A percentile compares a stretch with the other conserved stretches of the same genome.
Evolutionary conservation across 1,140 invertebrate genomes (phyloP).

Genomic region (Parapsyche elsis): DNA sequence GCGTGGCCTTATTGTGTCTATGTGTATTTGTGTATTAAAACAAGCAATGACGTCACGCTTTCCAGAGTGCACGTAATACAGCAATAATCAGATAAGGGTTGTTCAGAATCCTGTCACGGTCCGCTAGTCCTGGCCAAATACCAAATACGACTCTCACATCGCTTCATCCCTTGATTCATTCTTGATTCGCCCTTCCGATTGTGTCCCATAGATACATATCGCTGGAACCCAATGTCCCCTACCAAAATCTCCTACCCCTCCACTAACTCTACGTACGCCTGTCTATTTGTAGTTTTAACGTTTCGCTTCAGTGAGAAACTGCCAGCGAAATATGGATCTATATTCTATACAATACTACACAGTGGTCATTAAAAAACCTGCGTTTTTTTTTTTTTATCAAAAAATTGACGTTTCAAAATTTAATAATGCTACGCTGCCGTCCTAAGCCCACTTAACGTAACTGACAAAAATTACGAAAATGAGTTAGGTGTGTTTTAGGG

Average conservation of each 20-base stretch:
- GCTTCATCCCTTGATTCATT: conserved; percentile 26
- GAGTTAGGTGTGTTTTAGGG: too few species aligned
- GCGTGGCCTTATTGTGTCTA: too few species aligned
- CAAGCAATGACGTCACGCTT: background rate
- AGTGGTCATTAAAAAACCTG: too few species aligned
- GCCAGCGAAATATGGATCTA: background rate
- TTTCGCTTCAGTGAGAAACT: background rate
- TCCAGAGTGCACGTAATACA: conserved; percentile 8
- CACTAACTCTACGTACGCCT: background rate
- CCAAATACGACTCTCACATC: conserved; percentile 29
- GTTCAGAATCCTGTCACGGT: conserved; percentile 32
- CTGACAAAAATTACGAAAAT: too few species aligned
- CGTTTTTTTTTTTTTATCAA: too few species aligned
- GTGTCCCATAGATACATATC: conserved; percentile 23
- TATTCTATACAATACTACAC: background rate
- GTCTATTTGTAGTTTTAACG: background rate
- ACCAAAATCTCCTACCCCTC: conserved; percentile 6
- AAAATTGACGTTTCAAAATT: too few species aligned
- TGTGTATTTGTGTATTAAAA: too few species aligned
- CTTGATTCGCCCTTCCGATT: conserved; percentile 34
- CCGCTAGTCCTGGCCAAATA: background rate
- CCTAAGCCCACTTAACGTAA: too few species aligned
- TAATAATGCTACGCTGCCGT: too few species aligned
- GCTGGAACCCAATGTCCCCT: too few species aligned
- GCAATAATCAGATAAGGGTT: conserved; percentile 31